Evolutionary conservation across 1,140 invertebrate species (phyloP).

Genomic region (Patella vulgata): DNA sequence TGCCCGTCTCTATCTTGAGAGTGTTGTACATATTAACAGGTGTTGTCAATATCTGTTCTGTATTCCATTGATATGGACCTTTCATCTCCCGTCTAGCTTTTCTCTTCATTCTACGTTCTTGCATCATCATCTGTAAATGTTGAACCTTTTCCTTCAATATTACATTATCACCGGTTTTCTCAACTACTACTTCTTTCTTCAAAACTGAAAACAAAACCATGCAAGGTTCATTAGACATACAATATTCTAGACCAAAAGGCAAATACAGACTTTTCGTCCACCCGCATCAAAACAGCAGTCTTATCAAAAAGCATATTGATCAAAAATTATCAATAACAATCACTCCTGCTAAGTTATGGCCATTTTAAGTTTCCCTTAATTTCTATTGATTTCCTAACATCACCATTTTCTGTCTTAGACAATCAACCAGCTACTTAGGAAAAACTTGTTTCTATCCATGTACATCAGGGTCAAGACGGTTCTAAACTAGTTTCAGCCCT

Average conservation of each 20-base stretch:
- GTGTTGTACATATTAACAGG: not conserved
- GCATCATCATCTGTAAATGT: constrained; percentile 86
- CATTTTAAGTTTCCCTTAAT: no score
- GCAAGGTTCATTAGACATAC: not conserved
- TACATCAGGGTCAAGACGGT: no score
- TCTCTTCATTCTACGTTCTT: constrained; percentile 83
- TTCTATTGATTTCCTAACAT: no score
- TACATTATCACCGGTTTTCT: constrained; percentile 72
- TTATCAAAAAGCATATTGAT: not conserved
- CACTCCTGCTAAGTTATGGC: no score
- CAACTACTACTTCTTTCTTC: not conserved
- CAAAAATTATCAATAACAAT: no score
- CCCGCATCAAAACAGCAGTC: not conserved
- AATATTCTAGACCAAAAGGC: not conserved
- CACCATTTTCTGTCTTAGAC: no score
- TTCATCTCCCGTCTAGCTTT: constrained; percentile 77
- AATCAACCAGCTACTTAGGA: no score
- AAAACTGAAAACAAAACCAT: not conserved
- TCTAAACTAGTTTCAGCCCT: no score
- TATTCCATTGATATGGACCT: constrained; percentile 35
- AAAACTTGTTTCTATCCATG: no score
- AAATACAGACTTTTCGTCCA: not conserved
- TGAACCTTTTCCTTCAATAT: constrained; percentile 87
- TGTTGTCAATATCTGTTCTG: not conserved
- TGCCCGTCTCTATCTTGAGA: not conserved